Percentiles rank a stretch among this genome's conserved stretches.
Evolutionary conservation across 2,888 invertebrate genomes (phyloP).

Genomic region (Nebria salina): DNA sequence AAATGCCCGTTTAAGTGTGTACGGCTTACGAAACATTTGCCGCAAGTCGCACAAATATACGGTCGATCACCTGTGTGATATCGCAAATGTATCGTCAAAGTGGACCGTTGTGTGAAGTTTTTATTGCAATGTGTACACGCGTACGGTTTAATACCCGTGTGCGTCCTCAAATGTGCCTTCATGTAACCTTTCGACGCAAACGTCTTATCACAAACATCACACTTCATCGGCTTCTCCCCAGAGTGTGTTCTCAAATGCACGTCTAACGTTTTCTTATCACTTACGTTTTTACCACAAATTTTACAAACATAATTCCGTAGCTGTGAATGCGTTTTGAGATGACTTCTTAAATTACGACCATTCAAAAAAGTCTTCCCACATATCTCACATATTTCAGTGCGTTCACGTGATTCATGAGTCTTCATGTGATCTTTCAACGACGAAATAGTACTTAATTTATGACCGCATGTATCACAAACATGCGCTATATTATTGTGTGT

Average conservation of each 20-base stretch:
- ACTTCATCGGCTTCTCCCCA: constrained; percentile 59
- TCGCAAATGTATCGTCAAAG: constrained; percentile 66
- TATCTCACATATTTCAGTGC: constrained; percentile 59
- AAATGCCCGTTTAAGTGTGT: constrained; percentile 68
- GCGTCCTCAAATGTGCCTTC: constrained; percentile 67
- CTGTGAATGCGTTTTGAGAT: constrained; percentile 55
- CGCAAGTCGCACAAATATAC: constrained; percentile 67
- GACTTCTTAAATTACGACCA: constrained; percentile 55
- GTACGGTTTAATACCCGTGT: constrained; percentile 60
- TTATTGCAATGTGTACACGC: constrained; percentile 68
- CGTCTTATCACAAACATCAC: constrained; percentile 67
- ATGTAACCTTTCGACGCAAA: constrained; percentile 66
- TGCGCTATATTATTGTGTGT: constrained; percentile 54
- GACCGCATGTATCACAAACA: constrained; percentile 55
- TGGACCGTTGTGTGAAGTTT: constrained; percentile 68
- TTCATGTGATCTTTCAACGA: constrained; percentile 55
- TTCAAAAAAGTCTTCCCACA: constrained; percentile 63
- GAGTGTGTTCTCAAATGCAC: constrained; percentile 68
- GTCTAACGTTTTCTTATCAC: constrained; percentile 58
- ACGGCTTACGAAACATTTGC: constrained; percentile 68
- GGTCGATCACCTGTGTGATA: constrained; percentile 68
- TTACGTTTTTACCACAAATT: constrained; percentile 59
- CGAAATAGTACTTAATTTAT: constrained; percentile 52
- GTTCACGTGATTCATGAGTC: constrained; percentile 51
- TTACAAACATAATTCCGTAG: constrained; percentile 55